Evolutionary conservation across 37 sponge, comb jelly and placozoan species (phyloP), one percentile per base, ranked within the genome.

Genomic region (Mnemiopsis leidyi): DNA sequence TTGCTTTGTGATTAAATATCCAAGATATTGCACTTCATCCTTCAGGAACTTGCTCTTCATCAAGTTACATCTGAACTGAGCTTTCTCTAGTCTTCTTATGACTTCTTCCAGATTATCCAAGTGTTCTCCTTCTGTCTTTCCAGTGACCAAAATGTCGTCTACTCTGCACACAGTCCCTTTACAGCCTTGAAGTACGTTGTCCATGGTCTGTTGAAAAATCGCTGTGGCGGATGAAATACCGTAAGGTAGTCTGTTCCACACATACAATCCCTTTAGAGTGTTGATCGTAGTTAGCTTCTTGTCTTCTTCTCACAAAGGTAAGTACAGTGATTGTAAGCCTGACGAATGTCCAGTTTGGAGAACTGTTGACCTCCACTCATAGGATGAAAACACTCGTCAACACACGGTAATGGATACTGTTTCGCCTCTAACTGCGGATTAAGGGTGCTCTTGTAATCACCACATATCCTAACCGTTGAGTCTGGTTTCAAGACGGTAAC

Each of bases 191-290:
- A 32, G 39, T 5, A 32, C n/a, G 5, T 36, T 7, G 21, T 83
- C 37, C 37, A 83, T 83, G 36, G 7, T 34, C n/a, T 34, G 88
- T 33, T 83, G 88, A 38, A 83, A 83, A 23, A 83, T 83, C 23
- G 37, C 32, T 21, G 88, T 29, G n/a, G 36, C 23, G 32, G 88
- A 83, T 5, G 88, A n/a, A 3, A 83, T 38, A 7, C 88, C 88
- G 23, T 32, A 83, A 5, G 88, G 88, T 34, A 83, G 20, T 38
- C 88, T 36, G 21, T 18, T 83, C 23, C 33, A 83, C 36, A 37
- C 39, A 31, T 32, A 83, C 36, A 83, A 23, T 20, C 88, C 88
- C 33, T 36, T 83, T 21, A 16, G 5, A 13, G 88, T 83, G 37
- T 83, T 83, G 37, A 83, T 83, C n/a, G 37, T 32, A 35, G 39